Evolutionary conservation across 92 coral and sea anemone genomes (phyloP), one percentile per base, ranked within the genome.

Genomic region (Pocillopora grandis): DNA sequence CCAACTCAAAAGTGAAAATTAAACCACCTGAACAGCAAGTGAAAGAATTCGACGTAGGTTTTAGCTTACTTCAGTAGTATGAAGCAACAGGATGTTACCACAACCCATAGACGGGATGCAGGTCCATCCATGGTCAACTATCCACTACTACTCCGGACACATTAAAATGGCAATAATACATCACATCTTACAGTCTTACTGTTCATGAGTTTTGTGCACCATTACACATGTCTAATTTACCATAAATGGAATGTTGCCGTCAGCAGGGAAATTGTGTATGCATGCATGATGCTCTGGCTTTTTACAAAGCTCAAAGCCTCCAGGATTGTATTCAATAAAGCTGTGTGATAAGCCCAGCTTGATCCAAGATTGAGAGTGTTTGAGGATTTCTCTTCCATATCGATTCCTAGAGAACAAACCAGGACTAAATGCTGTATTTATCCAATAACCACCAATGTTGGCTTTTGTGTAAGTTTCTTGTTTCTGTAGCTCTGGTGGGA

Each of bases 331-430:
- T 20, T 75, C 57, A 16, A n/a, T 49, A 62, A 10, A 90, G 66
- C 93, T 90, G 66, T 66, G 13, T 18, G 49, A 2, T 66, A 76
- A 18, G 60, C 81, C 62, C 9, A 19, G 19, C 16, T 63, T 61
- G 5, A 19, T 58, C 90, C 90, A 87, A 7, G 85, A 78, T 62
- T 87, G 88, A 19, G 93, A 81, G 72, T 90, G 93, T 71, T 83
- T 90, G 76, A 87, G 59, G 58, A 83, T 64, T 65, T 79, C 88
- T 48, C 19, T 76, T 15, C 93, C 93, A 76, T 90, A 90, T 14
- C 93, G 85, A 79, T 79, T 83, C 15, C 93, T 75, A 36, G 85
- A 80, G 76, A 59, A 90, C 63, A 87, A 64, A 19, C 60, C 93
- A 15, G 75, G 75, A 37, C 75, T 70, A 12, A 37, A 70, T 35